These are phyloP conservation scores for Huso huso DNA, from an alignment of 2,797 vertebrate genomes.

Conservation along the genomic window DNA sequence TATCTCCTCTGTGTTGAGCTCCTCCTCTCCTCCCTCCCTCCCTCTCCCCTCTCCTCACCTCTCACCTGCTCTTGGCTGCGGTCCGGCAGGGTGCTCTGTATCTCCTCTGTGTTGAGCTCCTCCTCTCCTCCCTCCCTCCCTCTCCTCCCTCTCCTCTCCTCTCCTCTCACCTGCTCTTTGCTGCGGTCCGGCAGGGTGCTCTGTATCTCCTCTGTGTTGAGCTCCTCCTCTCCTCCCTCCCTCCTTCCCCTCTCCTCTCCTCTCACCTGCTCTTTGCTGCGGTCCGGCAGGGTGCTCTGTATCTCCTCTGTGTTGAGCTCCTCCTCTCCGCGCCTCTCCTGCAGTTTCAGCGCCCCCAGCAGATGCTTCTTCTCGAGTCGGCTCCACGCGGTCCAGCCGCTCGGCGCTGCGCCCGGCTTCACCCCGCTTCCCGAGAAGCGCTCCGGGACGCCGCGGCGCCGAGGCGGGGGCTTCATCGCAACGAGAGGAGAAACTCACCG, in stretches of 20 bases:
- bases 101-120: not conserved
- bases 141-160: no score
- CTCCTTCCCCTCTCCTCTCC: no score
- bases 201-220: slow-evolving; percentile 13
- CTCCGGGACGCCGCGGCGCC: slow-evolving; percentile 25
- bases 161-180: not conserved
- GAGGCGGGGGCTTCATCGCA: slow-evolving; percentile 43
- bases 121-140: no score
- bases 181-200: slow-evolving; percentile 25
- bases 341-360: slow-evolving; percentile 28
- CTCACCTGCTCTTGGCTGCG: not conserved
- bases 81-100: not conserved
- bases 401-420: not conserved
- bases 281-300: slow-evolving; percentile 3
- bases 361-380: slow-evolving; percentile 28
- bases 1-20: no score
- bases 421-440: slow-evolving; percentile 9
- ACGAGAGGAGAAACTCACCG: not conserved
- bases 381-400: slow-evolving; percentile 22
- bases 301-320: slow-evolving; percentile 36
- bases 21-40: no score
- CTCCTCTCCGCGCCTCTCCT: not conserved
- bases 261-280: no score
- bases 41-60: no score
- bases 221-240: not conserved